phyloP scores from a whole-genome alignment of 2,797 vertebrate species.

The Channa striata region DNA sequence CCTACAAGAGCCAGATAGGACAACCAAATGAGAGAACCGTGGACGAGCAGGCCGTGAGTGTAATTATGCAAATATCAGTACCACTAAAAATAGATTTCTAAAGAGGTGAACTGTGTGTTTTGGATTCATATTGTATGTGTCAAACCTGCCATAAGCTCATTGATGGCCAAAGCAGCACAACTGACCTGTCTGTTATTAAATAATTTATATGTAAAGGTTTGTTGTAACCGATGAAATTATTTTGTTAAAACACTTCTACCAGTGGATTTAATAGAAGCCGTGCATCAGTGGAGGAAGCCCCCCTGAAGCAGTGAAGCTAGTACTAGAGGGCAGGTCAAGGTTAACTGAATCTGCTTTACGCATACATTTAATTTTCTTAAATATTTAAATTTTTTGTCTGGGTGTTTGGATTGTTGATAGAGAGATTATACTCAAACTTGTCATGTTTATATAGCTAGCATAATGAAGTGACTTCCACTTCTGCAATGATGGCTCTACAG shows the following conservation, averaged over 20 bases:
- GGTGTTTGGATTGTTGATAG: conserved; percentile 40
- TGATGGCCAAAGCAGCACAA: neutral
- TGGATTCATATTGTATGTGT: neutral
- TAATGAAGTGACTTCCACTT: conserved; percentile 13
- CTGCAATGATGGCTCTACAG: neutral
- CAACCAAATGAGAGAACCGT: conserved; percentile 12
- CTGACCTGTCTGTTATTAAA: neutral
- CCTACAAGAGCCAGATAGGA: neutral
- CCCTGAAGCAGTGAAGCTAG: neutral
- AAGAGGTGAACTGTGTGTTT: neutral
- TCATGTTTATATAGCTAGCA: neutral
- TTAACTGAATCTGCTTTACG: conserved; percentile 2
- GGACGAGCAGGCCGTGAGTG: neutral
- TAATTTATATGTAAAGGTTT: too few relatives aligned
- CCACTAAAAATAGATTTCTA: conserved; percentile 1
- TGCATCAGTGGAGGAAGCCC: neutral
- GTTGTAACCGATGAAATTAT: neutral
- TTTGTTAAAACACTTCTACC: neutral
- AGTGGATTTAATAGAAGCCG: neutral
- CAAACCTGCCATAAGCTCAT: neutral
- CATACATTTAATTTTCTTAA: conserved; percentile 4
- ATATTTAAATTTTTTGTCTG: conserved; percentile 4
- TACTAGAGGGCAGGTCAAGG: neutral
- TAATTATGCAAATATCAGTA: neutral
- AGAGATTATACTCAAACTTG: conserved; percentile 43